phyloP scores from a whole-genome alignment of 1,140 invertebrate species.

The Aradophagus sp. region DNA sequence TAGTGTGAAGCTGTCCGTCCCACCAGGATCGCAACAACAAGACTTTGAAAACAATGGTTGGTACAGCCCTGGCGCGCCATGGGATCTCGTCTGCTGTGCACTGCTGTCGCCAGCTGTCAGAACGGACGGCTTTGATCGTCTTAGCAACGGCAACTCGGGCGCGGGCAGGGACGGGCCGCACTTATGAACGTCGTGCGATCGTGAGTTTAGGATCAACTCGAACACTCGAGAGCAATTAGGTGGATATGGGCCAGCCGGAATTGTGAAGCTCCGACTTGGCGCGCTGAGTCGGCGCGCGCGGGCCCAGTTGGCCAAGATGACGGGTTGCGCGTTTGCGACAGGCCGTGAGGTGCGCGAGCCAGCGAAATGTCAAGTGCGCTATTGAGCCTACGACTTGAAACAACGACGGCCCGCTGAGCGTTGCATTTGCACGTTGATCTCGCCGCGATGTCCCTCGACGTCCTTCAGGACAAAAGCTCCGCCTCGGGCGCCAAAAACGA shows the following conservation, averaged over 20 bases:
- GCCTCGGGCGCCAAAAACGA: constrained; percentile 63
- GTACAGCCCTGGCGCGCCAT: constrained; percentile 34
- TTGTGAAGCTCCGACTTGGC: neutral
- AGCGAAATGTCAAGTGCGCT: constrained; percentile 37
- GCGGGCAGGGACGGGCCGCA: constrained; percentile 10
- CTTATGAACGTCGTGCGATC: constrained; percentile 14
- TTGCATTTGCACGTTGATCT: constrained; percentile 15
- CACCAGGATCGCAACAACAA: no score
- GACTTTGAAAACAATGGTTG: constrained; percentile 15
- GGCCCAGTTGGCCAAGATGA: constrained; percentile 36
- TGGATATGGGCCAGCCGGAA: neutral
- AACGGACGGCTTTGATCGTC: constrained; percentile 24
- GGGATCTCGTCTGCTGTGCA: constrained; percentile 25
- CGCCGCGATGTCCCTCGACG: constrained; percentile 58
- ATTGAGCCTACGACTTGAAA: constrained; percentile 38
- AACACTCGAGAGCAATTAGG: neutral
- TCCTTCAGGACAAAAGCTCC: constrained; percentile 59
- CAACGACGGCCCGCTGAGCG: constrained; percentile 33
- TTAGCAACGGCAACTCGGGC: constrained; percentile 13
- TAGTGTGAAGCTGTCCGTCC: no score
- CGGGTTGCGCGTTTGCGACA: constrained; percentile 24
- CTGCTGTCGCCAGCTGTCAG: constrained; percentile 47
- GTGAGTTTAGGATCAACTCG: neutral
- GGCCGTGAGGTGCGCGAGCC: constrained; percentile 27
- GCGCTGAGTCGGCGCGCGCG: constrained; percentile 32